Evolutionary conservation across 2,113 vertebrate species (phyloP), one percentile per base, ranked within the genome.

Genomic region (Scatophagus argus): DNA sequence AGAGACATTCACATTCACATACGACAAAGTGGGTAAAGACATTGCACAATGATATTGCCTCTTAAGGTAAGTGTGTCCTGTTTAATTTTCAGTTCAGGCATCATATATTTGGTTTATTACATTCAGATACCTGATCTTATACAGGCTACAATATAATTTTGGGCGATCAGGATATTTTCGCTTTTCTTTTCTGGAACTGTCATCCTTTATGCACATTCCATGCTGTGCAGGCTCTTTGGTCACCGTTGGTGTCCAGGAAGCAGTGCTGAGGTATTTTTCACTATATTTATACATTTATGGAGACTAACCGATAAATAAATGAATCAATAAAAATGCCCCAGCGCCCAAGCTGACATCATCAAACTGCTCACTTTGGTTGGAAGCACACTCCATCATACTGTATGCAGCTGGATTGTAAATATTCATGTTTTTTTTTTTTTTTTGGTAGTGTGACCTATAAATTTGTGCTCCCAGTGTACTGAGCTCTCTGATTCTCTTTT

Each of bases 401-500:
- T n/a, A 63, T 19, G 39, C 8, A 58, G 25, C 38, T 65, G 29
- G 9, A 17, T 19, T 29, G 27, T 70, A 21, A 44, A 39, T 44
- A 1, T 27, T 31, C 4, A 13, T 49, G 7, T 41, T 10, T 49
- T 17, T 32, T 58, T 58, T 46, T 41, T 10, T 49, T 17, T 32
- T 58, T 58, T 46, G n/a, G 17, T 46, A 16, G 44, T 23, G 9
- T 58, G 55, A 82, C 59, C 64, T 55, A 67, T 79, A 32, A 81
- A 80, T 73, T 10, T 55, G 3, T 21, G 39, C 59, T 27, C 43
- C 60, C 59, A 38, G 2, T 38, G 9, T 1, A 39, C 27, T 51
- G 56, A 81, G 55, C 71, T 73, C 34, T 79, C 58, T 72, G 27
- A 59, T 49, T 51, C 51, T 61, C 39, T 60, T 66, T 39, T 76